Evolutionary conservation across 2,113 vertebrate species (phyloP).

Genomic region (Dipodomys ordii): DNA sequence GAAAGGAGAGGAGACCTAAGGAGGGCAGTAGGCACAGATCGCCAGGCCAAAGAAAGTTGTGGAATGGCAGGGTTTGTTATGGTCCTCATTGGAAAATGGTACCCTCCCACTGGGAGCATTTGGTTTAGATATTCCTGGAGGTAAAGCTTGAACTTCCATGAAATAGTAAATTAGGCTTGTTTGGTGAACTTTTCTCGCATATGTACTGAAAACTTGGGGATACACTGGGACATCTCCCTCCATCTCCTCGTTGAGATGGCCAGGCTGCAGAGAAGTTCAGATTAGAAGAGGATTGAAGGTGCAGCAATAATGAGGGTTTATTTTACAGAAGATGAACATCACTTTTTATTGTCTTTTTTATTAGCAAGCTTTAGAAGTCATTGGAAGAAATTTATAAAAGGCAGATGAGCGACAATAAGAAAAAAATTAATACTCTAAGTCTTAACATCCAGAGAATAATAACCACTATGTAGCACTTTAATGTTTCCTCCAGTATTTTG

Average conservation of each 20-base stretch:
- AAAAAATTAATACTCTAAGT: background rate
- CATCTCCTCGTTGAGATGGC: background rate
- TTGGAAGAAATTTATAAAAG: conserved; percentile 52
- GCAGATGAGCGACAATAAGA: background rate
- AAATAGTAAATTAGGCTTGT: background rate
- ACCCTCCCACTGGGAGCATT: background rate
- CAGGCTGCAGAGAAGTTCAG: background rate
- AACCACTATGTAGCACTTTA: background rate
- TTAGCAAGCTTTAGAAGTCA: background rate
- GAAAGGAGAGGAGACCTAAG: background rate
- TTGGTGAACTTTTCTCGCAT: background rate
- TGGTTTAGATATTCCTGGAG: background rate
- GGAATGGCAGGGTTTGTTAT: background rate
- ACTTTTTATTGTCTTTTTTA: conserved; percentile 30
- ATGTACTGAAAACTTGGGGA: background rate
- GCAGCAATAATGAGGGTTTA: background rate
- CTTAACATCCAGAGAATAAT: conserved; percentile 15
- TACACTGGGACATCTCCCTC: background rate
- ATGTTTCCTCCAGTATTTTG: background rate
- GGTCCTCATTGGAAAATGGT: background rate
- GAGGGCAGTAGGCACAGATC: background rate
- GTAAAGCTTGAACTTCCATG: background rate
- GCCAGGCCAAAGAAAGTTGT: background rate
- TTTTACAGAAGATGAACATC: background rate
- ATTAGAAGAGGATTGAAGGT: background rate